Base-by-base conservation (phyloP, 2,113 vertebrate species). In the Catharus bicknelli region DNA sequence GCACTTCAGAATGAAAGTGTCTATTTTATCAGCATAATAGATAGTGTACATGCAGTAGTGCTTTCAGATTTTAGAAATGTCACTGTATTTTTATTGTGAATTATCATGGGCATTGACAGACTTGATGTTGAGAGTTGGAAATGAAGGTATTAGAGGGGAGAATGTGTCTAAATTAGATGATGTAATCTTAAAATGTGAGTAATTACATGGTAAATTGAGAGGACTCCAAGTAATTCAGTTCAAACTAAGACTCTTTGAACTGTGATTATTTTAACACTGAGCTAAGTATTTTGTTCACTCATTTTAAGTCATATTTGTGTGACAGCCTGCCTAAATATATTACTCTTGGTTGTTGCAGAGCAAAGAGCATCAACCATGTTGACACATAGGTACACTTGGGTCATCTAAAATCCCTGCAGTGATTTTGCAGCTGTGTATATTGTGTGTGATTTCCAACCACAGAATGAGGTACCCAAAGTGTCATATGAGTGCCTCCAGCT, bases 21-120 rank as follows among this genome's bases (percentile, higher is more conserved):
- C 42, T 85, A 67, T 90, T 94, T 89, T 84, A 74, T 86, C 61
- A 81, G 73, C 27, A 81, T 62, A 74, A 90, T 43, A 70, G 57
- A 25, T 21, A 63, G 18, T 10, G 14, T 59, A 74, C 23, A 43
- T 48, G 42, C 23, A 66, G 45, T 17, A 86, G 21, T 29, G 29
- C 59, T 80, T 86, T 93, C 59, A 55, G 27, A 55, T 77, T 78
- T 85, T 88, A 77, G 29, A 83, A 88, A 86, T 63, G 76, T 86
- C n/a, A 58, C 13, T 54, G 55, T 69, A 40, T 83, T 94, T 82
- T 88, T 47, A 26, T 62, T 68, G 30, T 61, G 29, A 73, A 86
- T 88, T 80, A 66, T 51, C 36, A 10, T 21, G 23, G 51, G 6
- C 38, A 79, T 23, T 78, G 82, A 75, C 23, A 80, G 63, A 77